phyloP scores from a whole-genome alignment of 2,888 invertebrate species.

The Digitonthophagus gazella region DNA sequence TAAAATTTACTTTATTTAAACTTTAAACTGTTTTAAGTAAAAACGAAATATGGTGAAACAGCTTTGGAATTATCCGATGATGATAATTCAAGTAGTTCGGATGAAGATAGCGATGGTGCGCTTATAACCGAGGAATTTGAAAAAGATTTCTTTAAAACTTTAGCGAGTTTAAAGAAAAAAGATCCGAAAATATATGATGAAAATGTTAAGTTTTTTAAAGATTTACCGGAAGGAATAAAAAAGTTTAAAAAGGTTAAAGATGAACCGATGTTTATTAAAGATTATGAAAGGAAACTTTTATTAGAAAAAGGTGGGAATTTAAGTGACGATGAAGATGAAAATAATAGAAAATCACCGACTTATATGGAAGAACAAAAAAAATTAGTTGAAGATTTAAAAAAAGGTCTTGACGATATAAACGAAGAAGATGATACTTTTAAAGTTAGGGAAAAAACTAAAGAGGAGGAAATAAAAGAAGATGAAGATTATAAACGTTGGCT shows the following conservation, averaged over 20 bases:
- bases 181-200: conserved; percentile 88
- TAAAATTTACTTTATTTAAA: neutral
- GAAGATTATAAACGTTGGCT: conserved; percentile 76
- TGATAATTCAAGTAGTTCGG: conserved; percentile 57
- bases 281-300: conserved; percentile 76
- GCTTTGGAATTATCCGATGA: conserved; percentile 52
- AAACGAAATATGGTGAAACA: conserved; percentile 70
- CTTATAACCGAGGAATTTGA: conserved; percentile 69
- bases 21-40: conserved; percentile 56
- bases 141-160: conserved; percentile 82
- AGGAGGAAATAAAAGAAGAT: conserved; percentile 55
- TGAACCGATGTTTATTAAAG: conserved; percentile 67
- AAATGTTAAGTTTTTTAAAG: conserved; percentile 65
- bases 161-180: conserved; percentile 81
- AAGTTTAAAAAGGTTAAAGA: conserved; percentile 46
- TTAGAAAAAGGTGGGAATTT: conserved; percentile 65
- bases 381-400: conserved; percentile 64
- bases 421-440: conserved; percentile 56
- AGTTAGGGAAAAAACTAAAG: conserved; percentile 56
- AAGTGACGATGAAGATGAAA: conserved; percentile 43
- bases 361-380: conserved; percentile 67
- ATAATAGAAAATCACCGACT: conserved; percentile 50
- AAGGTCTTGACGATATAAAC: conserved; percentile 50
- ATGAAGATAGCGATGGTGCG: conserved; percentile 63
- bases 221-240: conserved; percentile 24